Evolutionary conservation across 2,113 vertebrate genomes (phyloP).

Genomic region (Coturnix japonica): DNA sequence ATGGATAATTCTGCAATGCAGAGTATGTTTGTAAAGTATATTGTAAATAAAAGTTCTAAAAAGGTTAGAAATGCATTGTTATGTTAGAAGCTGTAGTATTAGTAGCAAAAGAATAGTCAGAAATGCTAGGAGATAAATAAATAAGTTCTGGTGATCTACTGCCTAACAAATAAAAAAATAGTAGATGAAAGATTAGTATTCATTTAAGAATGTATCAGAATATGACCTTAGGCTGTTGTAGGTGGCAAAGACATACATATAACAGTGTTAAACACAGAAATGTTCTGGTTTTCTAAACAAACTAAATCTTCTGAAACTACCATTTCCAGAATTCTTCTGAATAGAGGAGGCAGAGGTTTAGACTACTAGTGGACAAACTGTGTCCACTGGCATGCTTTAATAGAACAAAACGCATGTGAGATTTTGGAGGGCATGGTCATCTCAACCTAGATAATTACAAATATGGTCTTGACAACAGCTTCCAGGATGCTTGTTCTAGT

Average conservation of each 20-base stretch:
- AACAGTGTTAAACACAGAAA: background rate
- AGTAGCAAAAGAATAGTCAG: background rate
- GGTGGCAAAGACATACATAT: background rate
- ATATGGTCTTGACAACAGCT: background rate
- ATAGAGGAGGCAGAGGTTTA: background rate
- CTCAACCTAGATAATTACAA: background rate
- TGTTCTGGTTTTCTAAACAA: background rate
- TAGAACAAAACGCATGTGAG: accelerated
- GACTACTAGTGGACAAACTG: too few species aligned
- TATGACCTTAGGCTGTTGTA: background rate
- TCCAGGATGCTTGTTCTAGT: background rate
- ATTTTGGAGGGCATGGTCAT: background rate
- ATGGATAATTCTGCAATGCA: background rate
- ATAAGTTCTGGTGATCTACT: background rate
- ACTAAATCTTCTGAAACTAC: background rate
- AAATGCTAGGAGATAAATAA: background rate
- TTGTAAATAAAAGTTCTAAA: background rate
- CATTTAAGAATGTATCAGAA: background rate
- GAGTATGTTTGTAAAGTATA: background rate
- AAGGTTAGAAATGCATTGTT: background rate
- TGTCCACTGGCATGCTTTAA: background rate
- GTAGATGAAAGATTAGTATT: background rate
- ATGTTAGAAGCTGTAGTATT: background rate
- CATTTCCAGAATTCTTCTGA: background rate
- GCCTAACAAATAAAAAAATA: background rate